Evolutionary conservation across 2,888 invertebrate species (phyloP), one percentile per base, ranked within the genome.

Genomic region (Operophtera brumata): DNA sequence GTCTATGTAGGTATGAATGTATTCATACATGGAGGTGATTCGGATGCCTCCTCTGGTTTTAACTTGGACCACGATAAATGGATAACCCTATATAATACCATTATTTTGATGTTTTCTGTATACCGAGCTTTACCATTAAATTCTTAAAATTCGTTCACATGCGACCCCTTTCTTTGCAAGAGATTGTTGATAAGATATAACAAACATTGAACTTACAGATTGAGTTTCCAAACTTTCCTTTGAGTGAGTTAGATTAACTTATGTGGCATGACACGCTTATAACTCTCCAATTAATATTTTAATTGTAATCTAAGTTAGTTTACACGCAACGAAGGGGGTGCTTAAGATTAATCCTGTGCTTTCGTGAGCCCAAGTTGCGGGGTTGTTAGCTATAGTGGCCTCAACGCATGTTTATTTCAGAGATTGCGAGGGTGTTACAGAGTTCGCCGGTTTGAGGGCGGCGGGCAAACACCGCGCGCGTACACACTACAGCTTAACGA

Each of bases 351-450:
- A 81, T 80, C 80, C 76, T 68, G 68, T 69, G 66, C 64, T 67
- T 60, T 73, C 80, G 77, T 79, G 79, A 73, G 70, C 73, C 68
- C 73, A 74, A 82, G 78, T 82, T 80, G 72, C 67, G 72, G 78
- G 77, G 78, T 79, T 82, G 82, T 82, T 80, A 80, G 80, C 71
- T 71, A 72, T 79, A 78, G 81, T 79, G 78, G 80, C 76, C 80
- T 73, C 76, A 70, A 77, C 80, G 80, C 77, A 78, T 84, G 84
- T 84, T 84, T 85, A 82, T 84, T 84, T 82, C 79, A 76, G 75
- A 83, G 83, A 85, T 84, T 83, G 83, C 77, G 80, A 81, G 82
- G 80, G 79, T 80, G 84, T 82, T 80, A 81, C 80, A 77, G 80
- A 83, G 76, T 82, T 84, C 82, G 77, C 80, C 71, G 78, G 80